These are phyloP conservation scores for Thamnophis elegans DNA, from an alignment of 2,797 vertebrate genomes.

Conservation along the genomic window DNA sequence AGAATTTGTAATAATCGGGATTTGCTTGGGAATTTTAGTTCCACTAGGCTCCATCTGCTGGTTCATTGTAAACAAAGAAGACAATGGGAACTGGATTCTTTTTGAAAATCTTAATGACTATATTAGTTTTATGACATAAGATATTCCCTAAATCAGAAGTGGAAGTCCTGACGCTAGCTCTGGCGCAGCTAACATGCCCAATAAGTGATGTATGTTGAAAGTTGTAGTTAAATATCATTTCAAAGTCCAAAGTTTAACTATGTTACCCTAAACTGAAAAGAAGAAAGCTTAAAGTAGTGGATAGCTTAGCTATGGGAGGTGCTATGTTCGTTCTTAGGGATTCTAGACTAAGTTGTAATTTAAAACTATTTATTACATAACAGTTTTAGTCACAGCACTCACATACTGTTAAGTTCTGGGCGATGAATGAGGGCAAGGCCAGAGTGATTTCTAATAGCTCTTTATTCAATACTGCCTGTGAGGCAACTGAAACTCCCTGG, in stretches of 20 bases:
- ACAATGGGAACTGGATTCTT: background rate
- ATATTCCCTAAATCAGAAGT: background rate
- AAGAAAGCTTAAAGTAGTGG: background rate
- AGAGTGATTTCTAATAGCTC: too few species aligned
- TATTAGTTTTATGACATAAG: background rate
- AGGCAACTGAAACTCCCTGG: too few species aligned
- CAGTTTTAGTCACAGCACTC: background rate
- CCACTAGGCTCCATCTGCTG: background rate
- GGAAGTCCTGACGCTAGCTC: background rate
- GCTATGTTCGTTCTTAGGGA: background rate
- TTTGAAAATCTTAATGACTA: background rate
- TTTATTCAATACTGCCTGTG: too few species aligned
- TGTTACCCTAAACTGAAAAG: background rate
- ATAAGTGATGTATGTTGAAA: background rate
- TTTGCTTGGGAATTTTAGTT: background rate
- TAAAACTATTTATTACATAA: background rate
- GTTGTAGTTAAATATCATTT: background rate
- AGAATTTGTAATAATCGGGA: background rate
- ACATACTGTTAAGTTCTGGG: background rate
- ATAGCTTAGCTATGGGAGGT: background rate
- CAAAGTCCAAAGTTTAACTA: background rate
- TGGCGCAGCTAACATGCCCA: background rate
- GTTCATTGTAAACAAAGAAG: background rate
- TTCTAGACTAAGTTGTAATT: background rate
- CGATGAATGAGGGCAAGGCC: too few species aligned